Base-by-base conservation (phyloP, 2,888 invertebrate species). In the Conistra vaccinii region DNA sequence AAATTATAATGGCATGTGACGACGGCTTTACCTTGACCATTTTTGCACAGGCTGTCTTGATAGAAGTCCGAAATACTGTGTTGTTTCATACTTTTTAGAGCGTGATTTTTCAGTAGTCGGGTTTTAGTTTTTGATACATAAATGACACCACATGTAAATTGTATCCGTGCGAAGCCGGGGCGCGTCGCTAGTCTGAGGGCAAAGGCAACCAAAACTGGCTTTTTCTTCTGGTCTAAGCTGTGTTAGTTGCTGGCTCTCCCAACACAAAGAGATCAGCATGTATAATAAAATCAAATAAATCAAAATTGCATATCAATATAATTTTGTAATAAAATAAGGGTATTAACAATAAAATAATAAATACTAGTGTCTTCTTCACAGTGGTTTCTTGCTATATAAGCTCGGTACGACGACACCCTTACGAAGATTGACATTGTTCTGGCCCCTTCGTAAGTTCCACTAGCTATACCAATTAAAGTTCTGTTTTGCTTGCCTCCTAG, bases 381-480 rank as follows among this genome's bases (percentile, higher is more conserved):
- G 12, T 29, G 48, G 20, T 75, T 83, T 53, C 4, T 69, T 29
- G 57, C 69, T 48, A 84, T 84, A 61, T 39, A 84, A 35, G 1
- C 2, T 3, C 5, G 42, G 29, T 71, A 84, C 2, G 62, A 39
- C 3, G 83, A 84, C 0, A 84, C 45, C 35, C 83, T 81, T 3
- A 48, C 48, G 39, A 84, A 84, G 23, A 81, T 2, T 6, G 83
- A 77, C n/a, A 57, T 73, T 32, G 1, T 23, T n/a, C n/a, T n/a
- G n/a, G 1, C 7, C 26, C 57, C 0, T 9, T 9, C 1, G 7
- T 65, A 63, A 32, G 65, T 62, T 45, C 75, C 83, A 69, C 68
- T 55, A 4, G 78, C 84, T 20, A 84, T 60, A 26, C 83, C 83
- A 26, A 84, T 77, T n/a, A 84, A 70, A 48, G 70, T 58, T n/a